Conservation (phyloP, 2,113 vertebrate genomes). For the Hiodon tergisus region DNA sequence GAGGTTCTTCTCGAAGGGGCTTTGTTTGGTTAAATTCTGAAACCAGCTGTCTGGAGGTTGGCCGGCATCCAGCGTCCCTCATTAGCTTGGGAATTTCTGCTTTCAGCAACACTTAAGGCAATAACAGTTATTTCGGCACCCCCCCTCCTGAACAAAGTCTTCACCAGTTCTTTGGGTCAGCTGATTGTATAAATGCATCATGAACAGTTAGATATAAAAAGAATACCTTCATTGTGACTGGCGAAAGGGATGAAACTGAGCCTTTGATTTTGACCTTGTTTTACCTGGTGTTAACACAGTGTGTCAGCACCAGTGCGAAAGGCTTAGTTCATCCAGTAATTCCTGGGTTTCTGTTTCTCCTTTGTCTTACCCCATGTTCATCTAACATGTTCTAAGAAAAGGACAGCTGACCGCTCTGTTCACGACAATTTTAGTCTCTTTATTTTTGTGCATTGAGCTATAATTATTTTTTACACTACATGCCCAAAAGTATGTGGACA, state of each 20-base stretch:
- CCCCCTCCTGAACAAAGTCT: conserved; percentile 20
- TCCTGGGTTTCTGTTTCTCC: not conserved
- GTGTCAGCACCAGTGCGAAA: not conserved
- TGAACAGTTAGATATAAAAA: not conserved
- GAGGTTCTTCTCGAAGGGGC: conserved; percentile 4
- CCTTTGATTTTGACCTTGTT: not conserved
- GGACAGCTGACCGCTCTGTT: not conserved
- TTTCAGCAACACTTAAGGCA: conserved; percentile 33
- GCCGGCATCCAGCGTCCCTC: conserved; percentile 35
- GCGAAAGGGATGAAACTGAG: not conserved
- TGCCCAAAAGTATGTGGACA: no score
- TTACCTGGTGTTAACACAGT: not conserved
- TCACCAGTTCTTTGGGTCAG: conserved; percentile 8
- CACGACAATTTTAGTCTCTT: not conserved
- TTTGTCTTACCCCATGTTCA: not conserved
- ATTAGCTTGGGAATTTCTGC: conserved; percentile 35
- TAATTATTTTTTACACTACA: not conserved
- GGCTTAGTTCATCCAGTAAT: not conserved
- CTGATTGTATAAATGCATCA: conserved; percentile 8
- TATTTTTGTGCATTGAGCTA: not conserved
- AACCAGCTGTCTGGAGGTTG: conserved; percentile 29
- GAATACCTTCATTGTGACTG: not conserved
- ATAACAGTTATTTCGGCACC: conserved; percentile 22
- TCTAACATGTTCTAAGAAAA: not conserved
- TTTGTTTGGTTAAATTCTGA: conserved; percentile 24